Conservation (phyloP, 2,888 invertebrate genomes). For the Ornithoptera priamus region DNA sequence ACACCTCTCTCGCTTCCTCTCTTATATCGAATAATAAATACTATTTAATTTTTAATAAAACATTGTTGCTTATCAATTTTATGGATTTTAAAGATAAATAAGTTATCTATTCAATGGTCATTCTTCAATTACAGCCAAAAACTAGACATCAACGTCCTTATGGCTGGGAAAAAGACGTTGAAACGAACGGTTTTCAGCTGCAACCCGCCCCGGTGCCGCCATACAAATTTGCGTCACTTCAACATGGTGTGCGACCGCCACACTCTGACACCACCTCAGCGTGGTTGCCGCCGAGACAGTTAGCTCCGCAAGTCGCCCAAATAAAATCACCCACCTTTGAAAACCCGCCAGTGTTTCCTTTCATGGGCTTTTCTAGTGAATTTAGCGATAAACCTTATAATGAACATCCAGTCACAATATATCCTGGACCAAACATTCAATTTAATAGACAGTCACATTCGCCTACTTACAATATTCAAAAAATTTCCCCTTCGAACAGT, state of each 20-base stretch:
- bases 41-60: too few relatives aligned
- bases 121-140: conserved; percentile 81
- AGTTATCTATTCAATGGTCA: too few relatives aligned
- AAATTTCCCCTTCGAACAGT: conserved; percentile 67
- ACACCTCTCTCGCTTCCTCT: too few relatives aligned
- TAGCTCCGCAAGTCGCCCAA: conserved; percentile 45
- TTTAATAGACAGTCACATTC: conserved; percentile 64
- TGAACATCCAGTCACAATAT: conserved; percentile 84
- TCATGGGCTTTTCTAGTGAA: conserved; percentile 76
- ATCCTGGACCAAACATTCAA: conserved; percentile 78
- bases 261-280: conserved; percentile 52
- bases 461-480: conserved; percentile 65
- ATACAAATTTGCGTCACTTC: conserved; percentile 84
- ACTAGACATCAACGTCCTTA: conserved; percentile 87
- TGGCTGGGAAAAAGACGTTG: conserved; percentile 84
- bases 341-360: conserved; percentile 69
- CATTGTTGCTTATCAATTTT: too few relatives aligned
- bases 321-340: conserved; percentile 71
- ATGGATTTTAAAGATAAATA: too few relatives aligned
- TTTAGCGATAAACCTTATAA: conserved; percentile 78
- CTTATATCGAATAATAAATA: too few relatives aligned
- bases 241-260: conserved; percentile 79
- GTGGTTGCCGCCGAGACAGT: conserved; percentile 70
- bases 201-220: conserved; percentile 82
- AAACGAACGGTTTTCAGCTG: conserved; percentile 60